phyloP scores from a whole-genome alignment of 2,113 vertebrate genomes.

The Gavialis gangeticus region DNA sequence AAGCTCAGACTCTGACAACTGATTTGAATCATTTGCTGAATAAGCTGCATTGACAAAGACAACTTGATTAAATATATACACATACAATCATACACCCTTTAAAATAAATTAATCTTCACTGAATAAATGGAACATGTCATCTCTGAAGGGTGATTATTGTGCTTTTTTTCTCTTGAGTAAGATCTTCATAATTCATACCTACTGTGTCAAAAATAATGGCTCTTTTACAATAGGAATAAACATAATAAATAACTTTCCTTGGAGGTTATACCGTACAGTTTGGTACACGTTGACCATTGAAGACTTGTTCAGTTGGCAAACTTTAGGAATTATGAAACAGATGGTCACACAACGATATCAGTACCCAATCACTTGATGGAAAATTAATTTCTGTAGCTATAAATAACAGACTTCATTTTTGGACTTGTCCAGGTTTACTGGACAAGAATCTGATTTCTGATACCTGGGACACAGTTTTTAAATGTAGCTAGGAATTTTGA shows the following conservation, averaged over 20 bases:
- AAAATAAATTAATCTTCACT: neutral
- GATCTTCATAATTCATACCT: neutral
- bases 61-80: neutral
- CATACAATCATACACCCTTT: neutral
- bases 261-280: neutral
- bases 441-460: neutral
- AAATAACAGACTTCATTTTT: neutral
- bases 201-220: neutral
- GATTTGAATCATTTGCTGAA: neutral
- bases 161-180: neutral
- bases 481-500: neutral
- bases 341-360: neutral
- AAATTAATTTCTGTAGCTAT: neutral
- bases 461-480: neutral
- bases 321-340: neutral
- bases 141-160: neutral
- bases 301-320: neutral
- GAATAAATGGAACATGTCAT: neutral
- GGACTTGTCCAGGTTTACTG: neutral
- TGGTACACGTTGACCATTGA: neutral
- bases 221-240: neutral
- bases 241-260: neutral
- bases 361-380: neutral
- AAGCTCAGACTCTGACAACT: neutral
- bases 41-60: accelerated